phyloP scores from a whole-genome alignment of 2,888 invertebrate species.

The Andricus curvator region DNA sequence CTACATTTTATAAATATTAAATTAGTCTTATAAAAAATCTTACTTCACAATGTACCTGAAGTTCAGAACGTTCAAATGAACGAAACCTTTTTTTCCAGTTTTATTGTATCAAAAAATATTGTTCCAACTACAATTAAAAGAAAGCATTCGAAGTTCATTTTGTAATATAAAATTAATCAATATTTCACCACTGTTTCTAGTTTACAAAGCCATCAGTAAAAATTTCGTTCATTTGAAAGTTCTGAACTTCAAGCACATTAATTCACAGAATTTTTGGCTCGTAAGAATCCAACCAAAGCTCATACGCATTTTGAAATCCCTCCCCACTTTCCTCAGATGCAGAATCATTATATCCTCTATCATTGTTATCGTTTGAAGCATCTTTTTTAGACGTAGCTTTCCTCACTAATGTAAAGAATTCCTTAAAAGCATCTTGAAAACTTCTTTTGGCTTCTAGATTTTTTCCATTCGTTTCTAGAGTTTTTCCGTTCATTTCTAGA shows the following conservation, averaged over 20 bases:
- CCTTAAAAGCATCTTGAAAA: slow-evolving; percentile 15
- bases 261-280: neutral
- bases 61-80: too few relatives aligned
- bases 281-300: neutral
- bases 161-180: too few relatives aligned
- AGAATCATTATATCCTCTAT: neutral
- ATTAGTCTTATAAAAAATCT: neutral
- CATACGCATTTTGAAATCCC: slow-evolving; percentile 8
- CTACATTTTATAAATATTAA: neutral
- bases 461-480: neutral
- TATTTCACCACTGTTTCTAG: too few relatives aligned
- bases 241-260: too few relatives aligned
- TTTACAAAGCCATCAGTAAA: too few relatives aligned
- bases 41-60: too few relatives aligned
- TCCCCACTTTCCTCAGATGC: neutral
- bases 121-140: too few relatives aligned
- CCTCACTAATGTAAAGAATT: neutral
- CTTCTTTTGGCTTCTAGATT: neutral
- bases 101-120: too few relatives aligned
- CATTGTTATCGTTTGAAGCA: neutral
- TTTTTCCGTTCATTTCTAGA: neutral
- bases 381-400: neutral
- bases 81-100: too few relatives aligned
- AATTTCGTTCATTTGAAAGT: too few relatives aligned
- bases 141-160: too few relatives aligned